Conservation (phyloP, 2,797 vertebrate genomes). For the Sciaenops ocellatus region DNA sequence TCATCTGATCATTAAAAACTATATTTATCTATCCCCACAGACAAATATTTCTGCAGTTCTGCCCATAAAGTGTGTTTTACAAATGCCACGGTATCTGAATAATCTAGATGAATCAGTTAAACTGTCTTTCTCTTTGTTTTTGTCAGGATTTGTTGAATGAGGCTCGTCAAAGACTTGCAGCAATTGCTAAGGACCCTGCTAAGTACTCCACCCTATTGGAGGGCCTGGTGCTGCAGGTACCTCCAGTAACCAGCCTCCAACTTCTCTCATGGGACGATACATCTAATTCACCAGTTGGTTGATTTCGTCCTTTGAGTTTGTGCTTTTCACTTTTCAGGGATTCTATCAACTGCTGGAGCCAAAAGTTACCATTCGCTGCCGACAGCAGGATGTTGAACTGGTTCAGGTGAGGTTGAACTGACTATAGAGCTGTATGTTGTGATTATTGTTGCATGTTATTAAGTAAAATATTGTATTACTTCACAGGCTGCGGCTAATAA, state of each 20-base stretch:
- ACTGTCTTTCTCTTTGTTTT: neutral
- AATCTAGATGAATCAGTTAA: neutral
- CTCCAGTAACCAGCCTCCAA: neutral
- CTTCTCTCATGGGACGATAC: neutral
- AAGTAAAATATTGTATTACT: constrained; percentile 26
- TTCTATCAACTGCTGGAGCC: constrained; percentile 95
- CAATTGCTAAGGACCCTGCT: constrained; percentile 89
- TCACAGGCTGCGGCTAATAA: constrained; percentile 90
- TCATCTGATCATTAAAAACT: too few species aligned
- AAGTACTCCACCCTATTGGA: constrained; percentile 91
- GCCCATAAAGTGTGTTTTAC: neutral
- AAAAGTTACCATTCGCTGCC: constrained; percentile 91
- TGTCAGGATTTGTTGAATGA: constrained; percentile 88
- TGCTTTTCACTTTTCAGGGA: constrained; percentile 80
- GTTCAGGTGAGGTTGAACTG: constrained; percentile 88
- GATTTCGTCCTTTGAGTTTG: neutral
- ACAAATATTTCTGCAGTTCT: neutral
- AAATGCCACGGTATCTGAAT: neutral
- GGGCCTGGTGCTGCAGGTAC: constrained; percentile 94
- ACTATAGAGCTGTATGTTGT: neutral
- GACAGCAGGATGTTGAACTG: constrained; percentile 90
- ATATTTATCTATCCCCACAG: neutral
- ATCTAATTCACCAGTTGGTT: neutral
- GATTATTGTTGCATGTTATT: neutral
- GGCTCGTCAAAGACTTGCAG: constrained; percentile 90